Evolutionary conservation across 1,140 invertebrate species (phyloP), one percentile per base, ranked within the genome.

Genomic region (Sesamia nonagrioides): DNA sequence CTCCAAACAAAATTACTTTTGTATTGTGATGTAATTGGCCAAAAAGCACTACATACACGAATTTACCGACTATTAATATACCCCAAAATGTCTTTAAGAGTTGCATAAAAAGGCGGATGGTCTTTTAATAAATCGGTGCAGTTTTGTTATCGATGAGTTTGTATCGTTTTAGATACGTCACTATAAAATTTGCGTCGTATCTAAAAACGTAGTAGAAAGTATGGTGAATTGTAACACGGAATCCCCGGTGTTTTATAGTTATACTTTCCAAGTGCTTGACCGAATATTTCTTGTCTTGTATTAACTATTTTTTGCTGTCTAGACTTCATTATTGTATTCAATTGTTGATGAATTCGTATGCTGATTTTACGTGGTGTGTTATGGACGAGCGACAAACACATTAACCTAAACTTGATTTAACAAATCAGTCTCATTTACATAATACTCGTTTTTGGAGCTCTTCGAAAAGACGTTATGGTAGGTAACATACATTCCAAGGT

Each of bases 91-190:
- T 40, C 6, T 52, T 21, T 18, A 27, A 0, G 18, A 60, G 9
- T 74, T 45, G 37, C 54, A 40, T 42, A 74, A 50, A 58, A 74
- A 74, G 37, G 13, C 60, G 37, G 54, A 60, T 35, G 50, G 69
- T 72, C 2, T 72, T 15, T 56, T 40, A 56, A 6, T 54, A 17
- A 56, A 42, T 63, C 3, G 13, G 9, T 18, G 1, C 27, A 5
- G 9, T 37, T 56, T 58, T 56, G 35, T 69, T 13, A 33, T n/a
- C 50, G 42, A 69, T 56, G 27, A 21, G n/a, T 18, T 56, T 40
- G 15, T 37, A 42, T 66, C 9, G 48, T 37, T 37, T 58, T n/a
- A 54, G 48, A 60, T 74, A 13, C 21, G 21, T n/a, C 45, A 45
- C 33, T 8, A 6, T 27, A 27, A 48, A 45, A 68, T 52, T n/a